Conservation (phyloP, 2,113 vertebrate species). For the Mirounga angustirostris region DNA sequence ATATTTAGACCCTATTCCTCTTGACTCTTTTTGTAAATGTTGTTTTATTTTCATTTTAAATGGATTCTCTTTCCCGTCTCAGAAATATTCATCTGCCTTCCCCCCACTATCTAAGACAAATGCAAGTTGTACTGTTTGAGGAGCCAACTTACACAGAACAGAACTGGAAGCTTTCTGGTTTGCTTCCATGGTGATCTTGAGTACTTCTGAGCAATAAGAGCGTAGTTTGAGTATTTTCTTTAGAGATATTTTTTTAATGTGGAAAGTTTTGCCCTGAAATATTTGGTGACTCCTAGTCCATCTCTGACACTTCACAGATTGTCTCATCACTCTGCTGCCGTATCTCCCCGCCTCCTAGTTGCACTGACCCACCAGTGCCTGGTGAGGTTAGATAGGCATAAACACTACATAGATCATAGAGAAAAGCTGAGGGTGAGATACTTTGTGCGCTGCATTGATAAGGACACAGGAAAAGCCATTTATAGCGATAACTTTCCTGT, state of each 20-base stretch:
- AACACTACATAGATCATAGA: constrained; percentile 85
- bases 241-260: constrained; percentile 50
- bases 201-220: constrained; percentile 58
- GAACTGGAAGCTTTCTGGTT: constrained; percentile 61
- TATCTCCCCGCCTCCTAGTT: constrained; percentile 85
- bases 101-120: constrained; percentile 4
- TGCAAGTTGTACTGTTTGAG: neutral
- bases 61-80: neutral
- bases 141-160: neutral
- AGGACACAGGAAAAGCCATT: constrained; percentile 90
- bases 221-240: constrained; percentile 64
- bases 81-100: constrained; percentile 52
- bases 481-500: constrained; percentile 85
- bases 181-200: constrained; percentile 64
- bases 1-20: constrained; percentile 24
- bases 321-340: constrained; percentile 78
- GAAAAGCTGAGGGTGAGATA: constrained; percentile 81
- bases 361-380: constrained; percentile 84
- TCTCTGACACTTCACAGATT: constrained; percentile 80
- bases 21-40: neutral
- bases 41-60: constrained; percentile 51
- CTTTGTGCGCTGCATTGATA: constrained; percentile 88
- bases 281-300: constrained; percentile 73
- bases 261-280: constrained; percentile 75
- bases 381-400: constrained; percentile 84